Evolutionary conservation across 2,888 invertebrate genomes (phyloP).

Genomic region (Gortyna flavago): DNA sequence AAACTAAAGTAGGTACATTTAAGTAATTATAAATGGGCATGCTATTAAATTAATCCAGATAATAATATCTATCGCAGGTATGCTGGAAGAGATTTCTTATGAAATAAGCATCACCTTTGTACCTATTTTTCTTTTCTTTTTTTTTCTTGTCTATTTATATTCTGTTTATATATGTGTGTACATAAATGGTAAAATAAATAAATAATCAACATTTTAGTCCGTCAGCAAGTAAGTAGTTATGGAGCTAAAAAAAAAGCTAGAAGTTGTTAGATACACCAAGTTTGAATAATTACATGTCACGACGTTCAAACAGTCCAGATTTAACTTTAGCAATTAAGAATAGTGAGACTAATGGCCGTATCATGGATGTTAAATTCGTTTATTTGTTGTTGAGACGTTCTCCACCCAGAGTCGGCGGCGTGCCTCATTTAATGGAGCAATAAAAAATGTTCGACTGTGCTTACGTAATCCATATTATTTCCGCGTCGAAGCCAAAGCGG

Average conservation of each 20-base stretch:
- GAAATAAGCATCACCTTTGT: too few species aligned
- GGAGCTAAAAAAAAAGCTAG: constrained; percentile 43
- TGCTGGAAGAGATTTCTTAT: too few species aligned
- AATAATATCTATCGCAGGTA: too few species aligned
- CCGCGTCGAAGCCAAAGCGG: constrained; percentile 84
- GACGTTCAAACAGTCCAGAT: constrained; percentile 74
- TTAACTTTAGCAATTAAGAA: constrained; percentile 80
- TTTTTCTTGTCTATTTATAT: too few species aligned
- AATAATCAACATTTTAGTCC: constrained; percentile 16
- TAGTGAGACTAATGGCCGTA: constrained; percentile 80
- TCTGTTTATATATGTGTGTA: too few species aligned
- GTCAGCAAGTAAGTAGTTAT: constrained; percentile 43
- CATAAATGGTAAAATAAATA: too few species aligned
- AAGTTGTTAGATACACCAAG: constrained; percentile 52
- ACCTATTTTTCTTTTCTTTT: too few species aligned
- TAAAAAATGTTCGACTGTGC: constrained; percentile 89
- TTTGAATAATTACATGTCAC: constrained; percentile 70
- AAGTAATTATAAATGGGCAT: constrained; percentile 12
- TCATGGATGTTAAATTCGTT: constrained; percentile 81
- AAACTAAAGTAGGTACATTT: constrained; percentile 1
- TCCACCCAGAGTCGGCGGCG: constrained; percentile 85
- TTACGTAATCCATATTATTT: constrained; percentile 89
- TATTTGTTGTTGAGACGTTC: constrained; percentile 83
- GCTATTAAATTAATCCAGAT: constrained; percentile 15
- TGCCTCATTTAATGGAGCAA: constrained; percentile 89